A percentile compares a stretch with the other conserved stretches of the same genome.
Evolutionary conservation across 2,888 invertebrate species (phyloP).

Genomic region (Parnassius smintheus): DNA sequence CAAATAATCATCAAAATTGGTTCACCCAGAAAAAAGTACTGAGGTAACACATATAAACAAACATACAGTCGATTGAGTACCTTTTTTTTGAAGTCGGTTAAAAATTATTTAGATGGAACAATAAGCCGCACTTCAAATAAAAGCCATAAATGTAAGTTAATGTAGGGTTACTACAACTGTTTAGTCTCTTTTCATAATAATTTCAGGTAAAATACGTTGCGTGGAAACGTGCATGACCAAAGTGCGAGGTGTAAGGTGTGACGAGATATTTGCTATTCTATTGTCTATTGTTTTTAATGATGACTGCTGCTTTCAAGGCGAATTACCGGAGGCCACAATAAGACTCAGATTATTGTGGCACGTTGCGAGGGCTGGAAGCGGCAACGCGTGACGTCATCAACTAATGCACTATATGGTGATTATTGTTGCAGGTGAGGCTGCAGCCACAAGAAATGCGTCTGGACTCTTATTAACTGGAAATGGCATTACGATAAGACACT

Average conservation of each 20-base stretch:
- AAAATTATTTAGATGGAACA: too few species aligned
- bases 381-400: conserved; percentile 70
- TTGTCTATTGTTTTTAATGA: conserved; percentile 53
- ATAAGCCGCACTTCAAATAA: too few species aligned
- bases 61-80: too few species aligned
- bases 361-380: conserved; percentile 35
- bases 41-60: too few species aligned
- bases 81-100: too few species aligned
- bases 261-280: conserved; percentile 44
- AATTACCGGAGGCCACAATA: conserved; percentile 53
- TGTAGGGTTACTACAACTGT: too few species aligned
- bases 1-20: too few species aligned
- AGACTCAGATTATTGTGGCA: conserved; percentile 33
- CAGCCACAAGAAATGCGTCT: conserved; percentile 28
- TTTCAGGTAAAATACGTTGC: too few species aligned
- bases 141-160: too few species aligned
- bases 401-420: conserved; percentile 64
- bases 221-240: background rate
- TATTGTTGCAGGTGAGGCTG: conserved; percentile 52
- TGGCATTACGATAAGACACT: conserved; percentile 8
- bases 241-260: conserved; percentile 28
- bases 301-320: conserved; percentile 64
- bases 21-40: too few species aligned
- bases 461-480: conserved; percentile 38
- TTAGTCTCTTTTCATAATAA: too few species aligned